Evolutionary conservation across 1,140 invertebrate genomes (phyloP).

Genomic region (Euschistus heros): DNA sequence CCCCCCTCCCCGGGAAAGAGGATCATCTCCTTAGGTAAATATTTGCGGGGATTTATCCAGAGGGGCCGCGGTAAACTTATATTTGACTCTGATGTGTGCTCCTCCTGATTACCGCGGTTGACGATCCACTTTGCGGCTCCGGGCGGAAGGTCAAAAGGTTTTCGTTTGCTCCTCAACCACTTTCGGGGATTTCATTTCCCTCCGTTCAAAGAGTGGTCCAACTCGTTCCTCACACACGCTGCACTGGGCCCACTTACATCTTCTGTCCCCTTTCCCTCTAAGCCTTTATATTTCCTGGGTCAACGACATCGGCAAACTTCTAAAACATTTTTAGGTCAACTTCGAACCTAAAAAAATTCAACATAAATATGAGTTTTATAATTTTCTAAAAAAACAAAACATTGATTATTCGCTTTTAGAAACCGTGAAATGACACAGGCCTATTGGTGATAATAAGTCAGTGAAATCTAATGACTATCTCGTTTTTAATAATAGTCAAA

Average conservation of each 20-base stretch:
- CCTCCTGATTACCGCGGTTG: conserved; percentile 2
- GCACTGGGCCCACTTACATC: neutral
- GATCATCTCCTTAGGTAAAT: conserved; percentile 16
- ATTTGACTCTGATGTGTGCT: conserved; percentile 15
- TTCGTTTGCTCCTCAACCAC: neutral
- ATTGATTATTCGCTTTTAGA: too few relatives aligned
- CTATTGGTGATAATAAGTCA: too few relatives aligned
- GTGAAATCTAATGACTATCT: too few relatives aligned
- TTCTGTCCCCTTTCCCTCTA: neutral
- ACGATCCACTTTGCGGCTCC: conserved; percentile 6
- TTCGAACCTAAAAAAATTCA: too few relatives aligned
- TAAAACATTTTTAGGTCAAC: too few relatives aligned
- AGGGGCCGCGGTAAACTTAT: conserved; percentile 8
- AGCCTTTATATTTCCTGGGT: too few relatives aligned
- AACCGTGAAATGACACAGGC: too few relatives aligned
- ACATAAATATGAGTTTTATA: too few relatives aligned
- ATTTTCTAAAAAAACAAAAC: too few relatives aligned
- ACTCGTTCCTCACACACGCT: neutral
- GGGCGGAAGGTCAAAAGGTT: conserved; percentile 2
- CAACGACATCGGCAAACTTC: too few relatives aligned
- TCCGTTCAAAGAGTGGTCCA: neutral
- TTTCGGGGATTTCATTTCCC: conserved; percentile 9
- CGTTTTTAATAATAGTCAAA: too few relatives aligned
- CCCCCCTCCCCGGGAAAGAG: neutral
- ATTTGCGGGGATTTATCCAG: conserved; percentile 15